Evolutionary conservation across 2,113 vertebrate species (phyloP), one percentile per base, ranked within the genome.

Genomic region (Murina feae): DNA sequence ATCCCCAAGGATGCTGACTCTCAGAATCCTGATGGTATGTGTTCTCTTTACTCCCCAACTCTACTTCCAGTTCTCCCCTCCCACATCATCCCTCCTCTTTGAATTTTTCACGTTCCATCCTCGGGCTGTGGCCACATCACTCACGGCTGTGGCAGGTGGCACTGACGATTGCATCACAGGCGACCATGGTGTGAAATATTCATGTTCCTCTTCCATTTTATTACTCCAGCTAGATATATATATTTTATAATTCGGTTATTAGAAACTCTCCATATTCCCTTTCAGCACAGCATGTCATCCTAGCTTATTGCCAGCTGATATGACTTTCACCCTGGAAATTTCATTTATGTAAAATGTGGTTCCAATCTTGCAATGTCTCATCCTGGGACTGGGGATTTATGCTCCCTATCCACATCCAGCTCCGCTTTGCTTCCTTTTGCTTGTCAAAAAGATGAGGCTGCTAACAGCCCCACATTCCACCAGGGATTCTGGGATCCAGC

Each of bases 1-100:
- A 99, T 99, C 90, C 99, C 99, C 90, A 99, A 99, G 97, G 99
- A 99, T 14, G 99, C 99, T 0, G 99, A 99, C 97, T 99, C 99
- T 72, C 99, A 99, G 98, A 99, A 99, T 94, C 99, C 99, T 0
- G 99, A 99, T 51, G 99, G 99, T 99, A 98, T 66, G 98, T 1
- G 0, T 80, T 81, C 42, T 30, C 5, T 85, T n/a, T 80, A 55
- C 93, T 78, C 21, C 17, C 39, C 39, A 4, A 37, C 51, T 72
- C 60, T 75, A 82, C 47, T 86, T 53, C 68, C 69, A 30, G 55
- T 44, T 84, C 89, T 37, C 0, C 82, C 89, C 58, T 55, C 86
- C 75, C n/a, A 3, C 47, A 37, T 58, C 39, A 18, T 94, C 14
- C 11, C 55, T 96, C 66, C 71, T 91, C 35, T 90, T 91, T 25